Base-by-base conservation (phyloP, 37 sponge, comb jelly and placozoan species). In the Halisarca cf. caerulea region DNA sequence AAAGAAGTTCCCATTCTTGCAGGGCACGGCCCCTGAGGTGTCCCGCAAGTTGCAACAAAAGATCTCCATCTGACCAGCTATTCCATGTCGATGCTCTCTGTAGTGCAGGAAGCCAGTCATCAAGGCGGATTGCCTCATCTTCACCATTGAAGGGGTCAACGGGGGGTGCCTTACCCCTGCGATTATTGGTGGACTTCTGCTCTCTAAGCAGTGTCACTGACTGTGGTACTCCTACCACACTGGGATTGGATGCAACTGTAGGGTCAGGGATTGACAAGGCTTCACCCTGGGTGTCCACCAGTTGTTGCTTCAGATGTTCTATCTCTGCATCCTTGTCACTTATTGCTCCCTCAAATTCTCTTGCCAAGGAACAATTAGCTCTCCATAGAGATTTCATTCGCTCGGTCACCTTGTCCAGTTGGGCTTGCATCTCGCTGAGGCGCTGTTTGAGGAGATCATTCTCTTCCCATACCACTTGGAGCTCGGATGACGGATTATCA, bases 151-250 rank as follows among this genome's bases (percentile, higher is more conserved):
- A 89, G 0, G 60, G 44, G 27, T 83, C 68, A 44, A 88, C 78
- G 11, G 88, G 83, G 74, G 88, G 88, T 34, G 88, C 88, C 32
- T 82, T 83, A 44, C 88, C 83, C 64, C 77, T 68, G 35, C 69
- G 64, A 6, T 61, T 61, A 23, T 15, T 23, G 23, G 64, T 61
- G 64, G 20, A 23, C 23, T 23, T 61, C 64, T 61, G 28, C 24
- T 61, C 20, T 23, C 23, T 23, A 7, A 28, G 64, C 23, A 15
- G 64, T 61, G 9, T 23, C 23, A 61, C 64, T 61, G 64, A 61
- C 20, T 7, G 64, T 6, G 23, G 6, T 9, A 7, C 9, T 27
- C 64, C 64, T 61, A 23, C 9, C 5, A 27, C 24, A 61, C 30
- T 61, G 23, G 64, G 30, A 7, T 61, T 23, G 5, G 30, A 5